Percentiles rank a stretch among this genome's conserved stretches.
Conservation (phyloP, 2,888 invertebrate genomes). For the Callinectes sapidus region DNA sequence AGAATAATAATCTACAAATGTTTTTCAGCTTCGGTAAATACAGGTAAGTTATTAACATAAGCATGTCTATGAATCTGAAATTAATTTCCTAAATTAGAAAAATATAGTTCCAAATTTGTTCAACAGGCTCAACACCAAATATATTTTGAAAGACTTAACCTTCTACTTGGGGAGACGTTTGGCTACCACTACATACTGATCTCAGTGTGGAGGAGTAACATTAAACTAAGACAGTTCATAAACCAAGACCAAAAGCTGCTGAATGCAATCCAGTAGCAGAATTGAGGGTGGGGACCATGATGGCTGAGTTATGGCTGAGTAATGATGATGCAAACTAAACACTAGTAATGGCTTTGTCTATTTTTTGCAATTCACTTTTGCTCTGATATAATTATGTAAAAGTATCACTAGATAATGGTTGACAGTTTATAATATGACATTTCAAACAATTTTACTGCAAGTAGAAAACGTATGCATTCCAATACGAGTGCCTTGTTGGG, state of each 20-base stretch:
- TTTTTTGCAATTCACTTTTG: not conserved
- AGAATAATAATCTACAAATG: conserved; percentile 36
- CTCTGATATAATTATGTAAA: not conserved
- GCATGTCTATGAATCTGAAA: conserved; percentile 39
- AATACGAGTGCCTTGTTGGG: not conserved
- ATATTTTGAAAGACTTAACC: conserved; percentile 61
- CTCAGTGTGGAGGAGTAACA: not conserved
- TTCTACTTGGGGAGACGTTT: conserved; percentile 61
- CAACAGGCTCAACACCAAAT: conserved; percentile 48
- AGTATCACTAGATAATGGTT: not conserved
- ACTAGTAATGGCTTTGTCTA: conserved; percentile 4
- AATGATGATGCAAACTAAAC: conserved; percentile 2
- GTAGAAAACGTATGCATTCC: not conserved
- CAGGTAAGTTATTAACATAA: not conserved
- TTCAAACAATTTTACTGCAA: not conserved
- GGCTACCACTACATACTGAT: conserved; percentile 43
- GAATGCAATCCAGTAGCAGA: not conserved
- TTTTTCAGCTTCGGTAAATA: conserved; percentile 20
- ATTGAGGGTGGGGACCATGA: not conserved
- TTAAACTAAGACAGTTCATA: not conserved
- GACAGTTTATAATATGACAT: not conserved
- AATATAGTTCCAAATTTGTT: conserved; percentile 36
- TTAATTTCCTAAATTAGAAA: conserved; percentile 25
- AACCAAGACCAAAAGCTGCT: conserved; percentile 4
- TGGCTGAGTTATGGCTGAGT: not conserved